These are phyloP conservation scores for Tetheella fluctuosa DNA, from an alignment of 2,888 invertebrate genomes.

Conservation along the genomic window DNA sequence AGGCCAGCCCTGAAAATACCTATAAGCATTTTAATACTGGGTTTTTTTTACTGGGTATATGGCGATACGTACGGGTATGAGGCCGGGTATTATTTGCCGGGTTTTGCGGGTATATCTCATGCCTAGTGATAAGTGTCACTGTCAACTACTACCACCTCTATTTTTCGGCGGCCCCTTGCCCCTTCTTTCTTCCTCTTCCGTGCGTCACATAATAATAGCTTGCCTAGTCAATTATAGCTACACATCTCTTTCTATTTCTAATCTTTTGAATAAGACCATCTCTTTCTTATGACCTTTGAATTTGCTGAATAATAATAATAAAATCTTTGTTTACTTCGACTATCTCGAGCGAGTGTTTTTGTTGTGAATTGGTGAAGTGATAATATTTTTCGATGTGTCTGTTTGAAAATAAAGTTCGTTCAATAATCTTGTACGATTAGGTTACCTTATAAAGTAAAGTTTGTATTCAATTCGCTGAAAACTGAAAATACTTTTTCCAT, in stretches of 20 bases:
- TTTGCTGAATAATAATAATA: conserved; percentile 76
- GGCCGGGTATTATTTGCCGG: too few species aligned
- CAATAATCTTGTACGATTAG: conserved; percentile 26
- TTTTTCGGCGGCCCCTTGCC: conserved; percentile 2
- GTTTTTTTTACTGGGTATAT: too few species aligned
- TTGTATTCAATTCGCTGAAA: conserved; percentile 14
- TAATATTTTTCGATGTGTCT: conserved; percentile 38
- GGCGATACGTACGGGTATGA: too few species aligned
- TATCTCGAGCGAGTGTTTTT: conserved; percentile 75
- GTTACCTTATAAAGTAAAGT: conserved; percentile 15
- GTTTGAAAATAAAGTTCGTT: conserved; percentile 26
- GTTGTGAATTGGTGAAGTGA: conserved; percentile 66
- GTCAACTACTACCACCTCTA: conserved; percentile 36
- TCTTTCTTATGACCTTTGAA: conserved; percentile 77
- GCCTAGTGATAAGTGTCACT: background rate
- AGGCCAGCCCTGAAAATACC: too few species aligned
- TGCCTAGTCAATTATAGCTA: conserved; percentile 36
- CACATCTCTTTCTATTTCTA: conserved; percentile 49
- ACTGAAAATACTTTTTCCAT: conserved; percentile 21
- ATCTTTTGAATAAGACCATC: conserved; percentile 32
- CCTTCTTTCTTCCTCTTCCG: conserved; percentile 7
- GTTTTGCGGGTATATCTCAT: too few species aligned
- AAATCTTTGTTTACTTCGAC: conserved; percentile 82
- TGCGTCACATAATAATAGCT: background rate
- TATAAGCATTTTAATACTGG: too few species aligned